Conservation (phyloP, 1,140 invertebrate species). For the Drosophila mojavensis region DNA sequence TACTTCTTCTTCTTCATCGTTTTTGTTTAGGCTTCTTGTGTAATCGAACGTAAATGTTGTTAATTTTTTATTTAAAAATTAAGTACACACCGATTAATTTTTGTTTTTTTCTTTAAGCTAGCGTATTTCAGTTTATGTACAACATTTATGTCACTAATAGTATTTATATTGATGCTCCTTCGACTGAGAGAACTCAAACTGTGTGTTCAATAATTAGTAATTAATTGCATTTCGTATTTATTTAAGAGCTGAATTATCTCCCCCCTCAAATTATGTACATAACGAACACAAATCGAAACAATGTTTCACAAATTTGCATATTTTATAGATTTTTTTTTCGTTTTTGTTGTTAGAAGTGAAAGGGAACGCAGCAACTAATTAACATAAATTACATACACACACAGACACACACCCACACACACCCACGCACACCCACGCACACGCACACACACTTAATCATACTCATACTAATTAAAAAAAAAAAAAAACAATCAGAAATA, state of each 20-base stretch:
- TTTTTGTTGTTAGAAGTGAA: neutral
- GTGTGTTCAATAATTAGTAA: conserved; percentile 11
- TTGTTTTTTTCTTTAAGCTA: conserved; percentile 70
- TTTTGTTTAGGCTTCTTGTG: conserved; percentile 49
- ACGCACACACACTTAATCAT: conserved; percentile 1
- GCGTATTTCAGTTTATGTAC: conserved; percentile 61
- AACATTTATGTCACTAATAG: conserved; percentile 79
- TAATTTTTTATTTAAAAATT: conserved; percentile 39
- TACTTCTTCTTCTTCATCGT: conserved; percentile 13
- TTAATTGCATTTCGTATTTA: conserved; percentile 41
- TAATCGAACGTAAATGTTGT: conserved; percentile 32
- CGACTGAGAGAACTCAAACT: conserved; percentile 3
- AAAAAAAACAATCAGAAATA: conserved; percentile 16
- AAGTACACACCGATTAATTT: conserved; percentile 53
- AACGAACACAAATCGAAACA: conserved; percentile 21
- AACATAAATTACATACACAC: conserved; percentile 27
- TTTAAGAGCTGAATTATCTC: conserved; percentile 10
- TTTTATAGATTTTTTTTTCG: conserved; percentile 15
- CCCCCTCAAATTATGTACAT: conserved; percentile 45
- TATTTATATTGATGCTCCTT: conserved; percentile 18
- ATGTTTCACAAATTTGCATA: conserved; percentile 24
- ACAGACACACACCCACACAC: too few species aligned
- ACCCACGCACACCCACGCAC: conserved; percentile 14
- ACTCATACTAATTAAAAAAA: neutral
- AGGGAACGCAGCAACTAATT: conserved; percentile 21